Percentiles rank a stretch among this genome's conserved stretches.
Evolutionary conservation across 2,113 vertebrate species (phyloP).

Genomic region (Tiliqua scincoides): DNA sequence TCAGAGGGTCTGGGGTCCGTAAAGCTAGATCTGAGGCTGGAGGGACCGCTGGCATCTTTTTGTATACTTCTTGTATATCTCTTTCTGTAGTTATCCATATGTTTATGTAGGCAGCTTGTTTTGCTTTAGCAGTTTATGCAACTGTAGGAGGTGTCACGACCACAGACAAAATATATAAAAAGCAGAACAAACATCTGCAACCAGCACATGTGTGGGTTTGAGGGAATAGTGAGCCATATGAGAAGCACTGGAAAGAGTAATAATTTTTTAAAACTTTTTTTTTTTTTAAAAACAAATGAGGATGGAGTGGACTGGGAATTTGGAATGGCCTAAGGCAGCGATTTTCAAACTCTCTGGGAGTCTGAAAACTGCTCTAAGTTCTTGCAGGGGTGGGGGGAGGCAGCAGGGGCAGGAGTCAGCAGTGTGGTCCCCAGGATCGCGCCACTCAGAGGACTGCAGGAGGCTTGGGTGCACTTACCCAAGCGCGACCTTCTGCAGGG

Average conservation of each 20-base stretch:
- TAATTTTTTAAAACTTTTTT: background rate
- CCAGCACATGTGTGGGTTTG: background rate
- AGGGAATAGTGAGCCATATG: background rate
- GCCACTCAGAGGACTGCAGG: too few relatives aligned
- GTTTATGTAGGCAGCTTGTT: background rate
- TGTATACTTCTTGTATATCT: background rate
- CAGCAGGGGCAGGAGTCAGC: too few relatives aligned
- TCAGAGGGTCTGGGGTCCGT: too few relatives aligned
- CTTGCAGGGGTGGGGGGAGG: too few relatives aligned
- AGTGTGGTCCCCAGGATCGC: too few relatives aligned
- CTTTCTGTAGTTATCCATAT: background rate
- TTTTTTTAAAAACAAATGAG: background rate
- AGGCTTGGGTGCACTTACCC: too few relatives aligned
- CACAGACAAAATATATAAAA: background rate
- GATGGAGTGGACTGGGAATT: background rate
- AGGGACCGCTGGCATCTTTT: background rate
- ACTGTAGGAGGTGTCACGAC: slow-evolving; percentile 7
- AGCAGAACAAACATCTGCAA: slow-evolving; percentile 13
- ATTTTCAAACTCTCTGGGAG: too few relatives aligned
- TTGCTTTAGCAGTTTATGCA: slow-evolving; percentile 17
- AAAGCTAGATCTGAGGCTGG: background rate
- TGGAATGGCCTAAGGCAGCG: too few relatives aligned
- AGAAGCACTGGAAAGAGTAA: background rate
- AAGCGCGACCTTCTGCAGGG: too few relatives aligned
- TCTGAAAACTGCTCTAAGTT: too few relatives aligned